Conservation (phyloP, 1,140 invertebrate species). For the Wasmannia auropunctata region DNA sequence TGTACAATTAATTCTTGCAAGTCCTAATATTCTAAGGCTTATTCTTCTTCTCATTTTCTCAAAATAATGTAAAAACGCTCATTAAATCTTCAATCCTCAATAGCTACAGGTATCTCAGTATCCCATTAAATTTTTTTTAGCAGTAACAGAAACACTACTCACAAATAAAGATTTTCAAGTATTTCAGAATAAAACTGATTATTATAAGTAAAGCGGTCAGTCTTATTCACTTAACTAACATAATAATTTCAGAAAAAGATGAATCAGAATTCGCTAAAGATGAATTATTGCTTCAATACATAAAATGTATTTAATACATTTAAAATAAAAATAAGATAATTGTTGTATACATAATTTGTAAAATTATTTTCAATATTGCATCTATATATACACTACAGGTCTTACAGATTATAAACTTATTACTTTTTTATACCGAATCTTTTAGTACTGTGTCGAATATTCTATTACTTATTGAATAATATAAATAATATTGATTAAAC, state of each 20-base stretch:
- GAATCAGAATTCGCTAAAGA: no score
- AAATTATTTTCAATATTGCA: not conserved
- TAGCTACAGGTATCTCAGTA: not conserved
- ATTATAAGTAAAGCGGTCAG: slow-evolving; percentile 1
- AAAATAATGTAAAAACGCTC: not conserved
- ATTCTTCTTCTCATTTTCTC: not conserved
- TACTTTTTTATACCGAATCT: not conserved
- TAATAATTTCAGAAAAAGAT: not conserved
- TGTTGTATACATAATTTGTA: not conserved
- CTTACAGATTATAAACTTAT: not conserved
- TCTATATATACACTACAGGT: no score
- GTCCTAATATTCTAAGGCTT: not conserved
- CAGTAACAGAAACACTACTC: not conserved
- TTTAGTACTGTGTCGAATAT: not conserved
- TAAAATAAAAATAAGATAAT: not conserved
- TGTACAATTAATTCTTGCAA: not conserved
- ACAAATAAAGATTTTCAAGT: not conserved
- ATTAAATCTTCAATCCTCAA: not conserved
- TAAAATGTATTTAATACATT: not conserved
- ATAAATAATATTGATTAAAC: not conserved
- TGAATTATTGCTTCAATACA: not conserved
- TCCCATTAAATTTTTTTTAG: not conserved
- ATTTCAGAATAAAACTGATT: not conserved
- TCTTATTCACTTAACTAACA: not conserved
- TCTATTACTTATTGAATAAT: not conserved